phyloP scores from a whole-genome alignment of 2,888 invertebrate species.

The Archips xylosteana region DNA sequence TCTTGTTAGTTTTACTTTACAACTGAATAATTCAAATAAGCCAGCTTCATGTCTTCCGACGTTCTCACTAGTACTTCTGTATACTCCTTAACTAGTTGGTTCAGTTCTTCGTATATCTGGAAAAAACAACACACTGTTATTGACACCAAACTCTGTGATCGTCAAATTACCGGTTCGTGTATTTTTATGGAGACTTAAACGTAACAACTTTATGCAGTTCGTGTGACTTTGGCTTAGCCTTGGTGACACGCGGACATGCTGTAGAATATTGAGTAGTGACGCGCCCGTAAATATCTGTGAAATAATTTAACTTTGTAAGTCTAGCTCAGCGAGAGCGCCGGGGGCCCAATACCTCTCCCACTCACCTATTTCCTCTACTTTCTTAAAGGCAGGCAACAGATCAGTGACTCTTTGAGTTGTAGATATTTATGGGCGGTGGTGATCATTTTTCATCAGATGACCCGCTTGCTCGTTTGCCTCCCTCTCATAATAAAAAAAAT shows the following conservation, averaged over 20 bases:
- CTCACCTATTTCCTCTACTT: no score
- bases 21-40: constrained; percentile 54
- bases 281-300: background rate
- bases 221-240: background rate
- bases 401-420: no score
- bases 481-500: no score
- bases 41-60: constrained; percentile 87
- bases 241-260: background rate
- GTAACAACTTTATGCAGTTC: background rate
- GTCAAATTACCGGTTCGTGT: background rate
- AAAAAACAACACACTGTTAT: constrained; percentile 61
- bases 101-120: constrained; percentile 87
- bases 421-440: no score
- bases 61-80: constrained; percentile 87
- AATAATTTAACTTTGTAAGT: background rate
- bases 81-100: constrained; percentile 87
- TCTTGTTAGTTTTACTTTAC: constrained; percentile 50
- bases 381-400: no score
- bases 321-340: background rate
- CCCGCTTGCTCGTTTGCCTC: no score
- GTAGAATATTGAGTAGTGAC: background rate
- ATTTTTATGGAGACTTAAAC: background rate
- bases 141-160: background rate
- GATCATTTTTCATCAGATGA: no score
- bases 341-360: no score